Evolutionary conservation across 2,888 invertebrate species (phyloP).

Genomic region (Hydriomena furcata): DNA sequence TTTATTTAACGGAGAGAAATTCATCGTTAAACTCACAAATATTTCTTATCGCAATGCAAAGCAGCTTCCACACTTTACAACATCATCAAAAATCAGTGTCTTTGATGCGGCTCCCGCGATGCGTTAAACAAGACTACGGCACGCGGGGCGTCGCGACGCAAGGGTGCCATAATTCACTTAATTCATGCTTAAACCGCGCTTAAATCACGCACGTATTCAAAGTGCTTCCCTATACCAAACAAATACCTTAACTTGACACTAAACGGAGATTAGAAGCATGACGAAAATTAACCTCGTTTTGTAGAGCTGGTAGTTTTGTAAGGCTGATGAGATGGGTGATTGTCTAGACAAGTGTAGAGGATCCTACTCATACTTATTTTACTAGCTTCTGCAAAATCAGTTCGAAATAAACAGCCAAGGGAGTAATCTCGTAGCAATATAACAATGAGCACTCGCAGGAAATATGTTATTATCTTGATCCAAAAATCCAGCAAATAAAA

Average conservation of each 20-base stretch:
- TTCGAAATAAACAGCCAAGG: constrained; percentile 7
- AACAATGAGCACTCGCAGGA: constrained; percentile 36
- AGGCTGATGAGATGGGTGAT: not conserved
- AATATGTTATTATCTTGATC: constrained; percentile 64
- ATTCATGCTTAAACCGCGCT: constrained; percentile 70
- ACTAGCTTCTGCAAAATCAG: not conserved
- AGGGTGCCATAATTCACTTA: constrained; percentile 75
- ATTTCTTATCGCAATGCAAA: constrained; percentile 28
- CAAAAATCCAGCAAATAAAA: constrained; percentile 80
- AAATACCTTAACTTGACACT: constrained; percentile 41
- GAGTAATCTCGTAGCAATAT: constrained; percentile 24
- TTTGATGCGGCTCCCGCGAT: constrained; percentile 69
- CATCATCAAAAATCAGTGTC: constrained; percentile 52
- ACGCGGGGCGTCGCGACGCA: constrained; percentile 46
- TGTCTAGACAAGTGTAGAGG: not conserved
- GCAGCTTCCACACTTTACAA: constrained; percentile 51
- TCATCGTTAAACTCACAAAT: not conserved
- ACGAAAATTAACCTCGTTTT: constrained; percentile 12
- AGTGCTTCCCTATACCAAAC: constrained; percentile 46
- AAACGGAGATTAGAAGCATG: constrained; percentile 16
- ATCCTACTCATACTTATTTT: not conserved
- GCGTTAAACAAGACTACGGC: constrained; percentile 66
- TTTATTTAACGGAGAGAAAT: not conserved
- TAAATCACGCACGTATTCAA: constrained; percentile 61
- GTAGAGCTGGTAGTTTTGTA: not conserved